These are phyloP conservation scores for Lepidocyrtinus sp. DNA, from an alignment of 2,888 invertebrate genomes.

Conservation along the genomic window DNA sequence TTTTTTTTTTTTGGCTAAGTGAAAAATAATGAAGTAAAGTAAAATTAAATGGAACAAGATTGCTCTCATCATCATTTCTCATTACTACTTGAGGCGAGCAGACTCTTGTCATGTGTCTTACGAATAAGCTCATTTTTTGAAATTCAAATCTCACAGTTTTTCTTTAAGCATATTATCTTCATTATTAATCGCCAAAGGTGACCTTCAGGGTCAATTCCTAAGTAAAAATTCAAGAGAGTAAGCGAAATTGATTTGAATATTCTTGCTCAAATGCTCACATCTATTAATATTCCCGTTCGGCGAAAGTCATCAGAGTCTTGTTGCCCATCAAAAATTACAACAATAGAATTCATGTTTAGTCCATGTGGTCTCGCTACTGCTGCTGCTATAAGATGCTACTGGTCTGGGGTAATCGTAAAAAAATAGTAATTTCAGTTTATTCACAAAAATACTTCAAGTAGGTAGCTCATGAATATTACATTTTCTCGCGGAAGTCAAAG, in stretches of 20 bases:
- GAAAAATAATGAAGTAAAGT: conserved; percentile 19
- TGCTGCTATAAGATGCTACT: too few relatives aligned
- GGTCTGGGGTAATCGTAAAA: too few relatives aligned
- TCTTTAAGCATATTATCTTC: not conserved
- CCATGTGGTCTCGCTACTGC: not conserved
- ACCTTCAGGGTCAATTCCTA: conserved; percentile 41
- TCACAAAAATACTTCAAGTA: conserved; percentile 1
- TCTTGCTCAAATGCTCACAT: too few relatives aligned
- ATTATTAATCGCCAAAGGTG: conserved; percentile 56
- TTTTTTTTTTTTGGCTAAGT: conserved; percentile 15
- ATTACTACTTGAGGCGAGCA: conserved; percentile 15
- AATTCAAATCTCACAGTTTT: too few relatives aligned
- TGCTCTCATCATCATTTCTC: conserved; percentile 11
- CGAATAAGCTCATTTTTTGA: too few relatives aligned
- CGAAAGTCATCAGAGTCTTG: not conserved
- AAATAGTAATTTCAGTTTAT: too few relatives aligned
- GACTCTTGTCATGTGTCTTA: not conserved
- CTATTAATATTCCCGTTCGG: too few relatives aligned
- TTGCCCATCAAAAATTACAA: not conserved
- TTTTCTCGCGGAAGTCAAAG: conserved; percentile 37
- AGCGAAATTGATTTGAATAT: conserved; percentile 17
- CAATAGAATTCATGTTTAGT: not conserved
- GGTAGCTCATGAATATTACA: not conserved
- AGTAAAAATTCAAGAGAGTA: not conserved
- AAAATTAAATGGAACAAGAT: conserved; percentile 18